Percentiles rank a stretch among this genome's conserved stretches.
Evolutionary conservation across 2,113 vertebrate genomes (phyloP).

Genomic region (Bettongia penicillata): DNA sequence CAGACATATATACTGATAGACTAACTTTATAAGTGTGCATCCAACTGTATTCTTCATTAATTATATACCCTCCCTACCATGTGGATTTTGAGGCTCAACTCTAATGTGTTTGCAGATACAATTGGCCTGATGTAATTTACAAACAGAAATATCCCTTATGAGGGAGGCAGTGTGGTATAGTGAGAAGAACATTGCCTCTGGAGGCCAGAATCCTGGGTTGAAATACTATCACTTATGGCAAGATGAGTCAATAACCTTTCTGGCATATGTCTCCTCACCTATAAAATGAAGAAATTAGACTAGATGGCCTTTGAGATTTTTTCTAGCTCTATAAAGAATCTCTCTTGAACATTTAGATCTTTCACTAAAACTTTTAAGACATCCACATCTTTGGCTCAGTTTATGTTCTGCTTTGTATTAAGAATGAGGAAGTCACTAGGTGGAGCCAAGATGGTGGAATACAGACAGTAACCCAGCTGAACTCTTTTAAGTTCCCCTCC

Average conservation of each 20-base stretch:
- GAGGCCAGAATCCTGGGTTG: neutral
- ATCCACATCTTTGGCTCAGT: neutral
- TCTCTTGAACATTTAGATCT: neutral
- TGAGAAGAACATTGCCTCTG: neutral
- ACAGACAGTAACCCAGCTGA: neutral
- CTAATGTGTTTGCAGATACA: neutral
- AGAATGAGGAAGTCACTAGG: neutral
- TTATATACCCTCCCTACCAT: neutral
- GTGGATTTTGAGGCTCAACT: neutral
- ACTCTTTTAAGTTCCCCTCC: neutral
- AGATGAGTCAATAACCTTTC: neutral
- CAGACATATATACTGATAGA: too few species aligned
- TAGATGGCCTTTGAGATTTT: neutral
- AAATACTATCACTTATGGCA: neutral
- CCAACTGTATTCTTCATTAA: too few species aligned
- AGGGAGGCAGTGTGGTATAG: neutral
- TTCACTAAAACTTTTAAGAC: neutral
- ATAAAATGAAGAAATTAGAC: neutral
- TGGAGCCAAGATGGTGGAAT: neutral
- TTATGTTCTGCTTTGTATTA: neutral
- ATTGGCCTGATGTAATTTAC: neutral
- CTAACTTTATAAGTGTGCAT: too few species aligned
- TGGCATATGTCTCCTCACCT: neutral
- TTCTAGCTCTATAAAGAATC: neutral
- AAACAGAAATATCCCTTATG: neutral